A percentile compares a stretch with the other conserved stretches of the same genome.
Evolutionary conservation across 2,888 invertebrate species (phyloP).

Genomic region (Aelia acuminata): DNA sequence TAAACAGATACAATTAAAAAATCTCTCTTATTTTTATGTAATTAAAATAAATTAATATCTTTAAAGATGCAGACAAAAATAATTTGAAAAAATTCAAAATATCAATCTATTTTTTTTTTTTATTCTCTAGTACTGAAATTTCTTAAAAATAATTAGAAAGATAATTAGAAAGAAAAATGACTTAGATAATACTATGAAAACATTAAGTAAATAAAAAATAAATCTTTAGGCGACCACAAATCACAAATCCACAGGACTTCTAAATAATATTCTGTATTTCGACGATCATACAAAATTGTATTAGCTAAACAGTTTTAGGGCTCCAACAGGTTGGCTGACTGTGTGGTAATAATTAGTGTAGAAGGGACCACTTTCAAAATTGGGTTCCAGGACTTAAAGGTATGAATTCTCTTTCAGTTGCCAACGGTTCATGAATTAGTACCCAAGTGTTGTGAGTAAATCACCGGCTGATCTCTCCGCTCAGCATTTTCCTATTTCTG

Average conservation of each 20-base stretch:
- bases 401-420: neutral
- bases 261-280: neutral
- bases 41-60: no score
- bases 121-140: no score
- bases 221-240: no score
- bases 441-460: neutral
- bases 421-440: neutral
- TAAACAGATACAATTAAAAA: no score
- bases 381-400: slow-evolving; percentile 13
- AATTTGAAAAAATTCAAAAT: no score
- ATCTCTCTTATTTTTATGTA: no score
- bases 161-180: no score
- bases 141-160: no score
- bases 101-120: no score
- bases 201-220: no score
- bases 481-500: neutral
- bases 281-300: neutral
- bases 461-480: neutral
- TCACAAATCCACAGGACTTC: neutral
- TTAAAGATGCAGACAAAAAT: no score
- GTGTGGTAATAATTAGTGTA: slow-evolving; percentile 1
- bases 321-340: neutral
- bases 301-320: slow-evolving; percentile 1
- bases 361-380: neutral
- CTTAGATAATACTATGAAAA: no score